Evolutionary conservation across 1,140 invertebrate genomes (phyloP).

Genomic region (Cephus cinctus): DNA sequence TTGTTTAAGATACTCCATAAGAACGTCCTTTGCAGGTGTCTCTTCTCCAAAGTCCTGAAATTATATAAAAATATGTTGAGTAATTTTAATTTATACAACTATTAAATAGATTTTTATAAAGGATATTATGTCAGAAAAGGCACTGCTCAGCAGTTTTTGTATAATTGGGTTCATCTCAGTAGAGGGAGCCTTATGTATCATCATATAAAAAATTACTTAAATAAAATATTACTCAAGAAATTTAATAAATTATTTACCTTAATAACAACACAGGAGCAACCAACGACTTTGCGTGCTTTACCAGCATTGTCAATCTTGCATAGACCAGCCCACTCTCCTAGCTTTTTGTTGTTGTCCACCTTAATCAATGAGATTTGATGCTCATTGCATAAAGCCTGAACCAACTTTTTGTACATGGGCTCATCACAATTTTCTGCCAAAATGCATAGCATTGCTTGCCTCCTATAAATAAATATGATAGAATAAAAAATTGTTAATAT

Average conservation of each 20-base stretch:
- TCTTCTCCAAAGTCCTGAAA: constrained; percentile 94
- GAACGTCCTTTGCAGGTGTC: constrained; percentile 87
- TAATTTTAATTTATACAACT: constrained; percentile 12
- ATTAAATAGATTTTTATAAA: constrained; percentile 6
- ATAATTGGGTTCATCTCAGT: constrained; percentile 51
- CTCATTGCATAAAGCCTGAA: constrained; percentile 97
- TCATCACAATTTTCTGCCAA: constrained; percentile 98
- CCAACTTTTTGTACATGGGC: constrained; percentile 94
- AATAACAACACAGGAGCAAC: constrained; percentile 97
- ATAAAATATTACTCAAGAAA: constrained; percentile 13
- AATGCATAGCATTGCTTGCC: constrained; percentile 94
- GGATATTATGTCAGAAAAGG: constrained; percentile 35
- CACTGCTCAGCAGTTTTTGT: constrained; percentile 43
- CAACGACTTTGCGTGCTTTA: constrained; percentile 97
- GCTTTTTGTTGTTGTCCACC: constrained; percentile 98
- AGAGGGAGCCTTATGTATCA: constrained; percentile 55
- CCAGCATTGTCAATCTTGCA: constrained; percentile 99
- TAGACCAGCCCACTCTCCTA: constrained; percentile 98
- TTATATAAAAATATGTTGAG: constrained; percentile 31
- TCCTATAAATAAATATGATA: constrained; percentile 58
- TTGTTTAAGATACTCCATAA: constrained; percentile 87
- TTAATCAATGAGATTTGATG: constrained; percentile 96
- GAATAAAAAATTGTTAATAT: no score
- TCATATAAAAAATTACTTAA: constrained; percentile 32
- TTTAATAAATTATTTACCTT: constrained; percentile 62